Evolutionary conservation across 2,113 vertebrate genomes (phyloP), one percentile per base, ranked within the genome.

Genomic region (Pygoscelis adeliae): DNA sequence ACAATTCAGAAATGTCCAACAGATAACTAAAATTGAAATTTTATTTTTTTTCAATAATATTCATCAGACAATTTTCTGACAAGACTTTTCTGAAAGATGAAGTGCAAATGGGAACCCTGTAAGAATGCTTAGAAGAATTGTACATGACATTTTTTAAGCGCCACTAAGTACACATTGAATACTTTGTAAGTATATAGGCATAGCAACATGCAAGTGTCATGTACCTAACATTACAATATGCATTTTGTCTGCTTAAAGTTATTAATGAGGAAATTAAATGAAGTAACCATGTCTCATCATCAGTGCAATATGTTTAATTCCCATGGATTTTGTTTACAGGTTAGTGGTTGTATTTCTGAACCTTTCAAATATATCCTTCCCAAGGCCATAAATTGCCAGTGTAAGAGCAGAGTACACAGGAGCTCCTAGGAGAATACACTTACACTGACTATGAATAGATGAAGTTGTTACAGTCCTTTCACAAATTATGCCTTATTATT

Each of bases 111-210:
- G 97, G 98, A 98, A 98, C 98, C 98, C 98, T 98, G 98, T 98
- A 98, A 98, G 97, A 97, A 98, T 98, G 98, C 97, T 98, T 96
- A 93, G 97, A 98, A 97, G 98, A 98, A 97, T 97, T 95, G 98
- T 98, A 98, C 98, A 98, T 98, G 98, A 98, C 98, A 98, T 98
- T 97, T 94, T 97, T 98, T 97, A 98, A 98, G 98, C 81, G 97
- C 95, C 98, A 98, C 98, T 92, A 98, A 98, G 98, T 98, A 98
- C 98, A 98, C 98, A 98, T 98, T 98, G 98, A 98, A 98, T 98
- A 98, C 98, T 98, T 98, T 98, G 98, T 98, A 98, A 98, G 98
- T 98, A 98, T 98, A 98, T 98, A 98, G 98, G 98, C 98, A 98
- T 97, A 98, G 97, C 97, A 98, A 98, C 98, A 98, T 98, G 98